phyloP scores from a whole-genome alignment of 2,888 invertebrate genomes.

The Heteromyza rotundicornis region DNA sequence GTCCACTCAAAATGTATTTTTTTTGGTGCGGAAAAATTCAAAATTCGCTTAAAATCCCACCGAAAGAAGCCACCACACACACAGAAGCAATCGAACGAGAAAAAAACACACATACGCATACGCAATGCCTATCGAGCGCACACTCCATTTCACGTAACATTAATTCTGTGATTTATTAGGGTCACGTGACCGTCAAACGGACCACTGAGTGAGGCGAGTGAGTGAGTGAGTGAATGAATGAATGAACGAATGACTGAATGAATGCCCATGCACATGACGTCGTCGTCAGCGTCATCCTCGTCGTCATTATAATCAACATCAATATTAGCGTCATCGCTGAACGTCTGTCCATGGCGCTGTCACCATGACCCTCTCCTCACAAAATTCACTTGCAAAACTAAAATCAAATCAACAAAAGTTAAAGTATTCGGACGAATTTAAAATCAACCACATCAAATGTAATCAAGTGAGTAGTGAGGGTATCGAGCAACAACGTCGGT shows the following conservation, averaged over 20 bases:
- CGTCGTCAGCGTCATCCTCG: background rate
- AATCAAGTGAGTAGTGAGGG: no score
- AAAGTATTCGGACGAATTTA: background rate
- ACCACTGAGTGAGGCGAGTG: slow-evolving; percentile 39
- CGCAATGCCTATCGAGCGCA: slow-evolving; percentile 31
- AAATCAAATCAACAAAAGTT: background rate
- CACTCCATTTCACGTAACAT: slow-evolving; percentile 64
- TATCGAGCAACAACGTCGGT: no score
- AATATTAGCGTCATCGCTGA: background rate
- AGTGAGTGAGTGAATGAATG: no score
- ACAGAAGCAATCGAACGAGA: no score
- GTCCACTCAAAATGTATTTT: background rate
- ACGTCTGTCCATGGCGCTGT: no score
- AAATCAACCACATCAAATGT: background rate
- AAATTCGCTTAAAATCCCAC: background rate
- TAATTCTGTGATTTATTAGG: slow-evolving; percentile 64
- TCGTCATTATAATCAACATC: slow-evolving; percentile 5
- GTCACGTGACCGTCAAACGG: slow-evolving; percentile 64
- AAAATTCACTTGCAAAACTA: background rate
- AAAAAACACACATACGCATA: background rate
- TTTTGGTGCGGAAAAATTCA: no score
- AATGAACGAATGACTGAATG: no score
- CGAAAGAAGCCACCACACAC: background rate
- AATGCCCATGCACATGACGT: no score
- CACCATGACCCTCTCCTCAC: no score